A percentile compares a stretch with the other conserved stretches of the same genome.
phyloP scores from a whole-genome alignment of 2,888 invertebrate species.

The Ophion obscuratus region DNA sequence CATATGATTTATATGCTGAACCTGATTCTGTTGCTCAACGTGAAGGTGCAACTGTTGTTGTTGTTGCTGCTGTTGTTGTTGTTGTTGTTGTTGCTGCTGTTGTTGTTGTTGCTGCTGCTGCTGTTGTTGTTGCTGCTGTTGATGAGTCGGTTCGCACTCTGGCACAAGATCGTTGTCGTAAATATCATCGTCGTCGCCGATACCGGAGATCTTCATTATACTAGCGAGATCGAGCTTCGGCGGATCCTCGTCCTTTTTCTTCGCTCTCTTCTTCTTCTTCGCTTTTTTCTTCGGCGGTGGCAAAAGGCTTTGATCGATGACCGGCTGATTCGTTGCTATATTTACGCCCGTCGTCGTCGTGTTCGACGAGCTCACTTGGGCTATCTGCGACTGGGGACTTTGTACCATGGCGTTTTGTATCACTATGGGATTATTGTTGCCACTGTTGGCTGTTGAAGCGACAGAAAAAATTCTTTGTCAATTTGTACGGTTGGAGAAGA shows the following conservation, averaged over 20 bases:
- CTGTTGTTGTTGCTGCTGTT: constrained; percentile 68
- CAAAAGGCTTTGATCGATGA: constrained; percentile 81
- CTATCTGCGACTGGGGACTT: constrained; percentile 81
- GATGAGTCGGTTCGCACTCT: constrained; percentile 73
- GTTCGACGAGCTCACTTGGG: constrained; percentile 74
- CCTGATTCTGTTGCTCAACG: constrained; percentile 68
- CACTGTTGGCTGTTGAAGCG: constrained; percentile 76
- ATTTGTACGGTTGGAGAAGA: neutral
- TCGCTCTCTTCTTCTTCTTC: constrained; percentile 86
- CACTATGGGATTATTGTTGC: constrained; percentile 80
- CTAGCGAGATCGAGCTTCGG: constrained; percentile 89
- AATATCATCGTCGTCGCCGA: constrained; percentile 89
- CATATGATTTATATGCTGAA: constrained; percentile 70
- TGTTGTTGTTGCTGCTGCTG: constrained; percentile 64
- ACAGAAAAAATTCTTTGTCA: neutral
- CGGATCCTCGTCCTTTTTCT: constrained; percentile 84
- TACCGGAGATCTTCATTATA: constrained; percentile 90
- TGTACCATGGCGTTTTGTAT: constrained; percentile 83
- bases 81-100: constrained; percentile 60
- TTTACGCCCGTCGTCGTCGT: constrained; percentile 73
- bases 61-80: constrained; percentile 63
- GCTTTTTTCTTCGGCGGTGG: constrained; percentile 85
- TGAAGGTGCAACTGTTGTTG: constrained; percentile 63
- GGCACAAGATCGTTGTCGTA: constrained; percentile 81
- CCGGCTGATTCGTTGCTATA: constrained; percentile 71